A percentile compares a stretch with the other conserved stretches of the same genome.
Conservation (phyloP, 2,113 vertebrate species). For the Sarotherodon lohbergeri region DNA sequence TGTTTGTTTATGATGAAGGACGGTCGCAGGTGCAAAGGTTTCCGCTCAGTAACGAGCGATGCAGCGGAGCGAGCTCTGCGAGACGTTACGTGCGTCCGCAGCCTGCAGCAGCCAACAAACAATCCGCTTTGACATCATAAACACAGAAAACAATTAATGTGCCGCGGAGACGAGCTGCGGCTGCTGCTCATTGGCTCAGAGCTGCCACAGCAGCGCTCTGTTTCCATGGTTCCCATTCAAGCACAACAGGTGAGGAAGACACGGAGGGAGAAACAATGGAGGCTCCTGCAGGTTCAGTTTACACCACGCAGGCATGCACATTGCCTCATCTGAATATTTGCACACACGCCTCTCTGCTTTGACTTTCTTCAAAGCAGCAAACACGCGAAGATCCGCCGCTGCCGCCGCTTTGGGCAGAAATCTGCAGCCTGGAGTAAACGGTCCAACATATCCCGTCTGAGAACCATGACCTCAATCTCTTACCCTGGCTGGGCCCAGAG, state of each 20-base stretch:
- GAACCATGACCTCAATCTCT: neutral
- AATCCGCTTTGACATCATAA: neutral
- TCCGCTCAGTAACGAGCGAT: neutral
- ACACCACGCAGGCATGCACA: neutral
- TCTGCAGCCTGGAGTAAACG: neutral
- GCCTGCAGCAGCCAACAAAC: neutral
- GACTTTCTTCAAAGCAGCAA: neutral
- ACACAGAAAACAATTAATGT: constrained; percentile 10
- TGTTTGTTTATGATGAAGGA: neutral
- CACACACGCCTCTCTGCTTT: neutral
- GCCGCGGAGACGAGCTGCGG: neutral
- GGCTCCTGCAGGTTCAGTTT: neutral
- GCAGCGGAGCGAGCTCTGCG: neutral
- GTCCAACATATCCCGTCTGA: neutral
- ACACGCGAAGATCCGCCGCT: neutral
- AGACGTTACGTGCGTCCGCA: neutral
- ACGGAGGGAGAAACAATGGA: neutral
- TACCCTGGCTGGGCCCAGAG: neutral
- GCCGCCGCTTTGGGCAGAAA: neutral
- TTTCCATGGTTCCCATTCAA: constrained; percentile 58
- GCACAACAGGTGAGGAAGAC: constrained; percentile 46
- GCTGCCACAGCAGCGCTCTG: constrained; percentile 15
- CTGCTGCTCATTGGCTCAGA: constrained; percentile 21
- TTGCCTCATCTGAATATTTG: neutral
- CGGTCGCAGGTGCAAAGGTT: neutral